Evolutionary conservation across 2,888 invertebrate genomes (phyloP).

Genomic region (Cancer borealis): DNA sequence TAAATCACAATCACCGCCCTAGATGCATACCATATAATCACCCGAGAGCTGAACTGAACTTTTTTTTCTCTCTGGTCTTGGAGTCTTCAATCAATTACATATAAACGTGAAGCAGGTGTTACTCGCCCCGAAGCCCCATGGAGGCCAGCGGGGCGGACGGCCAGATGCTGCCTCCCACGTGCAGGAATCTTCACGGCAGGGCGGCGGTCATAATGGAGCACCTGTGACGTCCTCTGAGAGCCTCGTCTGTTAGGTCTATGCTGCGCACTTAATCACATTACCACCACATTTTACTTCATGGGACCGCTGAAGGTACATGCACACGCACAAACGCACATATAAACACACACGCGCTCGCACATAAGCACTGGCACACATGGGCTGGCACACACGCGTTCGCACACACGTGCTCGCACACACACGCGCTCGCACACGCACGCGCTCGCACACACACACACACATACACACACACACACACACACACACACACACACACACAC

Average conservation of each 20-base stretch:
- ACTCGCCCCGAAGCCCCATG: not conserved
- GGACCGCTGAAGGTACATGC: not conserved
- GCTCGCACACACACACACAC: not conserved
- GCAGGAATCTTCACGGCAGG: not conserved
- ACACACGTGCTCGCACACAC: not conserved
- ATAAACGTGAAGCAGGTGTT: not conserved
- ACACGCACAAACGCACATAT: too few relatives aligned
- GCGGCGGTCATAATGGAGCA: not conserved
- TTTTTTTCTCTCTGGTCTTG: not conserved
- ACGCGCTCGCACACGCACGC: not conserved
- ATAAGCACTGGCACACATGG: not conserved
- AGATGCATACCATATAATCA: not conserved
- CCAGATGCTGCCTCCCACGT: not conserved
- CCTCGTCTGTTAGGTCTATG: not conserved
- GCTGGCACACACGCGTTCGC: not conserved
- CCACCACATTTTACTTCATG: too few relatives aligned
- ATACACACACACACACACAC: not conserved
- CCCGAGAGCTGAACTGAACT: not conserved
- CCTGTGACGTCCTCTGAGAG: not conserved
- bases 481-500: not conserved
- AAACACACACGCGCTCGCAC: not conserved
- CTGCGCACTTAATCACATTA: not conserved
- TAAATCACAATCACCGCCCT: not conserved
- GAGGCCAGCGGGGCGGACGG: not conserved
- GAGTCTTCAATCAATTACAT: not conserved